phyloP scores from a whole-genome alignment of 2,888 invertebrate species.

The Drosophila fungiperda region DNA sequence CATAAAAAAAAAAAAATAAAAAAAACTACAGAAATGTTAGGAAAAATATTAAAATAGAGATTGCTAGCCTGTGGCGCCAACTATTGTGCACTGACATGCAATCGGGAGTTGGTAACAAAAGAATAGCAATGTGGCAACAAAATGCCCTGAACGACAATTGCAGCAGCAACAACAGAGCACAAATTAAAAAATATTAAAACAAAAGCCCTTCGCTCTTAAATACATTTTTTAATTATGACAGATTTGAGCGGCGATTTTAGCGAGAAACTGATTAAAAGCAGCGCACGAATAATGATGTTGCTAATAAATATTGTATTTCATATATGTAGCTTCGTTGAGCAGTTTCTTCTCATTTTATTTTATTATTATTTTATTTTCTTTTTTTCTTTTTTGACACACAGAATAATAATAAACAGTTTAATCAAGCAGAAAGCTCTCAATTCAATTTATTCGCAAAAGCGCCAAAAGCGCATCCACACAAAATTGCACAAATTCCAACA shows the following conservation, averaged over 20 bases:
- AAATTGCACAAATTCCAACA: conserved; percentile 35
- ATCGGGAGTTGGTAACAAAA: conserved; percentile 7
- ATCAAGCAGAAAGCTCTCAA: conserved; percentile 7
- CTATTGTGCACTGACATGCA: conserved; percentile 29
- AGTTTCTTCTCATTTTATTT: background rate
- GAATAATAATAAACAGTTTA: conserved; percentile 14
- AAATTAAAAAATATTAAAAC: conserved; percentile 9
- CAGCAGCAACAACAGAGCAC: conserved; percentile 1
- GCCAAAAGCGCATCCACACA: conserved; percentile 31
- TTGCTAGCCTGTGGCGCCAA: conserved; percentile 20
- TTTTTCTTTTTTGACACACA: conserved; percentile 6
- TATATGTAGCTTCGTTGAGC: background rate
- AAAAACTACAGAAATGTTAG: background rate
- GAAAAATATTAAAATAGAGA: background rate
- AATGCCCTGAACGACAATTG: conserved; percentile 13
- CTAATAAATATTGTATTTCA: background rate
- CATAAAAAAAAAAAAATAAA: background rate
- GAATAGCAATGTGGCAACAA: background rate
- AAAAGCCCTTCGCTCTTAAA: conserved; percentile 16
- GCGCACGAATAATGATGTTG: conserved; percentile 1
- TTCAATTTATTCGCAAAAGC: conserved; percentile 6
- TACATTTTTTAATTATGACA: conserved; percentile 44
- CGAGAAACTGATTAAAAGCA: conserved; percentile 53
- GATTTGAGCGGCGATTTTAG: conserved; percentile 15
- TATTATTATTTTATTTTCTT: background rate